Percentiles rank a stretch among this genome's conserved stretches.
Conservation (phyloP, 2,888 invertebrate species). For the Encarsia formosa region DNA sequence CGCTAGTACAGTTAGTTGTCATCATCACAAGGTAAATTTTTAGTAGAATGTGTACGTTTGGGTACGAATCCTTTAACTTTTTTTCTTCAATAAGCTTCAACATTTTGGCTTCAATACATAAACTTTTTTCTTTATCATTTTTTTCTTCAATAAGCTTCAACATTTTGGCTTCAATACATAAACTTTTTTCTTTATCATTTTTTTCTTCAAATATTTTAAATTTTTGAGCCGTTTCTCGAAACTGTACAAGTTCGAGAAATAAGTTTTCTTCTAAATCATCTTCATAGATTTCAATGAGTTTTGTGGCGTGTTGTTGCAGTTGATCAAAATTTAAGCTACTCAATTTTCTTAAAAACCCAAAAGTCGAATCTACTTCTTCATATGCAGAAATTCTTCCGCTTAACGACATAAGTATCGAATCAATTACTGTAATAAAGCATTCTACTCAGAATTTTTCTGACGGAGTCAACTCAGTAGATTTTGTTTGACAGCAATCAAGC, state of each 20-base stretch:
- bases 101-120: neutral
- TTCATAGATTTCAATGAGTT: constrained; percentile 4
- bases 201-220: neutral
- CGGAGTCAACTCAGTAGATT: neutral
- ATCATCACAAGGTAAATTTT: constrained; percentile 12
- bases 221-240: neutral
- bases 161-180: neutral
- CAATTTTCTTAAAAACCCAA: constrained; percentile 10
- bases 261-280: constrained; percentile 12
- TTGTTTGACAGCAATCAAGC: constrained; percentile 6
- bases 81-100: neutral
- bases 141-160: neutral
- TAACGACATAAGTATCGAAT: neutral
- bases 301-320: neutral
- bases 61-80: neutral
- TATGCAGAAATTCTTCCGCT: constrained; percentile 6
- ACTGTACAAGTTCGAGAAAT: neutral
- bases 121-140: neutral
- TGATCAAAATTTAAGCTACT: neutral
- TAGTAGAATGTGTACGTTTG: constrained; percentile 13
- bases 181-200: neutral
- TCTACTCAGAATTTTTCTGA: constrained; percentile 9
- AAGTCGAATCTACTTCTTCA: constrained; percentile 6
- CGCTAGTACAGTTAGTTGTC: constrained; percentile 15
- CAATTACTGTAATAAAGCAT: constrained; percentile 4